A percentile compares a stretch with the other conserved stretches of the same genome.
Conservation (phyloP, 2,113 vertebrate genomes). For the Solea senegalensis region DNA sequence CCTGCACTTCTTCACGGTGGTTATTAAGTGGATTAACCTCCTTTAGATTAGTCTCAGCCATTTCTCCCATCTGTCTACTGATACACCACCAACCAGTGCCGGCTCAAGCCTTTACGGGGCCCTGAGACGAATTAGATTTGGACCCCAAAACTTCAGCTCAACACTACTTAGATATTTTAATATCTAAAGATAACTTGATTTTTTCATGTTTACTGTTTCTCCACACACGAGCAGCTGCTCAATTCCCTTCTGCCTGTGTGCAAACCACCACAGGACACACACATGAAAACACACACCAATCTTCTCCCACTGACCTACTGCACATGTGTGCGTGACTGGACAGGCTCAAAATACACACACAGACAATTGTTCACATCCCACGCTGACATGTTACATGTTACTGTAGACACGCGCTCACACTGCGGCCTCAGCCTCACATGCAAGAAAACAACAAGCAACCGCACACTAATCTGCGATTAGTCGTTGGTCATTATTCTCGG, state of each 20-base stretch:
- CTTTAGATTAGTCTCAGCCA: conserved; percentile 72
- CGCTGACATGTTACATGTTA: conserved; percentile 7
- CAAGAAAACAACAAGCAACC: conserved; percentile 29
- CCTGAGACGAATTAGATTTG: no score
- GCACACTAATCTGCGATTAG: conserved; percentile 51
- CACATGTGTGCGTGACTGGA: neutral
- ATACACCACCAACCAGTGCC: conserved; percentile 29
- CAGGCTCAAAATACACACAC: neutral
- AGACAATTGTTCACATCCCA: conserved; percentile 1
- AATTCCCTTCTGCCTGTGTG: no score
- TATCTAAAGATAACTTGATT: no score
- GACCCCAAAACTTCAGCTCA: no score
- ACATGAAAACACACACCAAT: conserved; percentile 16
- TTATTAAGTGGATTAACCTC: conserved; percentile 76
- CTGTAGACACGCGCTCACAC: neutral
- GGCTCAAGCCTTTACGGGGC: no score
- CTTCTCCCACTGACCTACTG: conserved; percentile 33
- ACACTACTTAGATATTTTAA: no score
- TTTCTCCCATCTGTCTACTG: conserved; percentile 72
- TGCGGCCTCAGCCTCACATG: conserved; percentile 2
- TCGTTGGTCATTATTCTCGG: conserved; percentile 43
- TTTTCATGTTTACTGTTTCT: no score
- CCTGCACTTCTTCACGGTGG: conserved; percentile 47
- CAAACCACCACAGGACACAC: neutral
- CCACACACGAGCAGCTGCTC: no score